phyloP scores from a whole-genome alignment of 2,113 vertebrate species.

The Butastur rufipennis region DNA sequence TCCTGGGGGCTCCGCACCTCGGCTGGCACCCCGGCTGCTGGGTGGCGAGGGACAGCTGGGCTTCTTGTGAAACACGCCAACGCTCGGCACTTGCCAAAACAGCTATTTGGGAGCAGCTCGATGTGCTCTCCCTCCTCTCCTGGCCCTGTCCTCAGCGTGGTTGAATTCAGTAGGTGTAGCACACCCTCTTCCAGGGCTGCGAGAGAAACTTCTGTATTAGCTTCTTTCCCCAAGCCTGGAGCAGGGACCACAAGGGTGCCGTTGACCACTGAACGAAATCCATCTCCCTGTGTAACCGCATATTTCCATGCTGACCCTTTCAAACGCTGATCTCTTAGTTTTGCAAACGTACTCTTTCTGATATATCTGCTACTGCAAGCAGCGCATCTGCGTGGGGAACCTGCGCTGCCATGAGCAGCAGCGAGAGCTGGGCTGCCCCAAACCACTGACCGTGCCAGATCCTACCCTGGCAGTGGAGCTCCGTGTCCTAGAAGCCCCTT shows the following conservation, averaged over 20 bases:
- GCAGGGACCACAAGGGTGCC: not conserved
- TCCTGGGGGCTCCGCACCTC: not conserved
- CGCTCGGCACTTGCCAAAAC: not conserved
- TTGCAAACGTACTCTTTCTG: not conserved
- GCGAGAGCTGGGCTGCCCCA: not conserved
- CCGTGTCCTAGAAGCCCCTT: not conserved
- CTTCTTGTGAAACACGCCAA: not conserved
- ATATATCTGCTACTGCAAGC: not conserved
- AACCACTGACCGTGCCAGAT: not conserved
- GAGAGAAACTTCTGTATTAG: not conserved
- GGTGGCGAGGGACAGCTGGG: not conserved
- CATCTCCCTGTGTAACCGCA: not conserved
- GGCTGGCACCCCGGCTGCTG: not conserved
- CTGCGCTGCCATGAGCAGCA: not conserved
- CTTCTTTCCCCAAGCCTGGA: not conserved
- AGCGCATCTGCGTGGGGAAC: not conserved
- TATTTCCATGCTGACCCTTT: not conserved
- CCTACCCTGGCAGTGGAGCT: not conserved
- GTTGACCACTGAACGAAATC: not conserved
- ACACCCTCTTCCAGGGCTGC: not conserved
- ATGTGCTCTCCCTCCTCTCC: not conserved
- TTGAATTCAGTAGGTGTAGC: not conserved
- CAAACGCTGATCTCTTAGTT: not conserved
- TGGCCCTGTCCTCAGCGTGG: not conserved
- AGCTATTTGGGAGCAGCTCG: not conserved